These are phyloP conservation scores for Leptinotarsa undecemlineata DNA, from an alignment of 1,140 invertebrate genomes.

Conservation along the genomic window DNA sequence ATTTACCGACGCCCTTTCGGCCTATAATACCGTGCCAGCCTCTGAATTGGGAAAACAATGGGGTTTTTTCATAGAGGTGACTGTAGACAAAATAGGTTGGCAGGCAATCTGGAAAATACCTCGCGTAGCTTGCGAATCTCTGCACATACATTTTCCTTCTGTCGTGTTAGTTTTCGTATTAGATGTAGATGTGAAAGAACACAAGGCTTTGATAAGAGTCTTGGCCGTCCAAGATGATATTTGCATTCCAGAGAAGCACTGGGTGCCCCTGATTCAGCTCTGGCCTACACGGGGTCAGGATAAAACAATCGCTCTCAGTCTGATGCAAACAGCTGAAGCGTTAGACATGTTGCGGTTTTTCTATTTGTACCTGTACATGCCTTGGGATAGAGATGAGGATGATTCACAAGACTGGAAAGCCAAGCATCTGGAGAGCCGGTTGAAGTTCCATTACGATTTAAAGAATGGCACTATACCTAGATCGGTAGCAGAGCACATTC, in stretches of 20 bases:
- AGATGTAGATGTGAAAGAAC: constrained; percentile 57
- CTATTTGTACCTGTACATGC: constrained; percentile 65
- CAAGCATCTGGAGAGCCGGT: constrained; percentile 61
- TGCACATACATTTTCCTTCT: constrained; percentile 63
- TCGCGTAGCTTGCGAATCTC: constrained; percentile 60
- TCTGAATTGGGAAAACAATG: constrained; percentile 62
- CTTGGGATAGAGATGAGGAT: constrained; percentile 67
- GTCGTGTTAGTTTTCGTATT: constrained; percentile 63
- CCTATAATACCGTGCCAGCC: constrained; percentile 56
- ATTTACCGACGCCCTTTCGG: constrained; percentile 59
- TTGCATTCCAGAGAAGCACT: constrained; percentile 61
- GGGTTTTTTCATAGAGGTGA: constrained; percentile 61
- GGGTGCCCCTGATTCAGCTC: constrained; percentile 61
- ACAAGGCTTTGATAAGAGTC: constrained; percentile 59
- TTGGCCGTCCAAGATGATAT: constrained; percentile 65
- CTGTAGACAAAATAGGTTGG: constrained; percentile 64
- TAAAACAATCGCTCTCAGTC: constrained; percentile 55
- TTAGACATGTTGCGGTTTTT: constrained; percentile 65
- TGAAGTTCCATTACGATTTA: constrained; percentile 64
- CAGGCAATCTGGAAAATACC: constrained; percentile 68
- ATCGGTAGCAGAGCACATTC: constrained; percentile 60
- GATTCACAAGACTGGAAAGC: constrained; percentile 61
- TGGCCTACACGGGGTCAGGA: constrained; percentile 64
- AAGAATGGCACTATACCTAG: constrained; percentile 58
- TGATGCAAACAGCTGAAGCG: constrained; percentile 56